Evolutionary conservation across 1,140 invertebrate species (phyloP), one percentile per base, ranked within the genome.

Genomic region (Bicyclus anynana): DNA sequence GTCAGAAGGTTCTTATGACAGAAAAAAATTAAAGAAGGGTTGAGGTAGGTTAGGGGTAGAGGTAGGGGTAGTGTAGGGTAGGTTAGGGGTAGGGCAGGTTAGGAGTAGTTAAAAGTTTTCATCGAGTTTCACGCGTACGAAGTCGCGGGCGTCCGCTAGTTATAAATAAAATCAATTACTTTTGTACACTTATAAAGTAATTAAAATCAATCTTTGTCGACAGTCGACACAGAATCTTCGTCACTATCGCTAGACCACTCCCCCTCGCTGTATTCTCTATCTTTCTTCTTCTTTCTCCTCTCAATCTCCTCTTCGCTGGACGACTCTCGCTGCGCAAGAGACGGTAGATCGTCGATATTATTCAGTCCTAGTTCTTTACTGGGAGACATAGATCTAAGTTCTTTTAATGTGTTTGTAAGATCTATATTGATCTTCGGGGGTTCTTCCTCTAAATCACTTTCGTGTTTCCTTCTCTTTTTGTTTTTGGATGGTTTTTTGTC

Each of bases 231-330:
- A 3, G 76, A 74, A 38, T 78, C 75, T 0, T 57, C 72, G 20
- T 74, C 80, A 37, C 76, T 84, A 38, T 84, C 82, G 44, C 81
- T 87, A 2, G 82, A 85, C 82, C 84, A 87, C 72, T 87, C 84
- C 12, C 84, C 84, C 47, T 87, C 84, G 40, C 84, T 87, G 48
- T 87, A 87, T 62, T 81, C 74, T 42, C 77, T 74, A 5, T 72
- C 68, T 53, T 62, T 75, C 57, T 71, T 72, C 37, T 59, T 71
- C 17, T 58, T 68, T 44, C 59, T 62, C 20, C 58, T 62, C 17
- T 51, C 55, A 46, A 56, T 44, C 5, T 68, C 72, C 21, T 69
- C 71, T 5, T 69, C 78, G 0, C 67, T 67, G 0, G 69, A 63
- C 9, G 63, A 65, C 0, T 70, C 63, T 16, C 46, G 42, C 14